Evolutionary conservation across 2,888 invertebrate genomes (phyloP), one percentile per base, ranked within the genome.

Genomic region (Silvanus unidentatus): DNA sequence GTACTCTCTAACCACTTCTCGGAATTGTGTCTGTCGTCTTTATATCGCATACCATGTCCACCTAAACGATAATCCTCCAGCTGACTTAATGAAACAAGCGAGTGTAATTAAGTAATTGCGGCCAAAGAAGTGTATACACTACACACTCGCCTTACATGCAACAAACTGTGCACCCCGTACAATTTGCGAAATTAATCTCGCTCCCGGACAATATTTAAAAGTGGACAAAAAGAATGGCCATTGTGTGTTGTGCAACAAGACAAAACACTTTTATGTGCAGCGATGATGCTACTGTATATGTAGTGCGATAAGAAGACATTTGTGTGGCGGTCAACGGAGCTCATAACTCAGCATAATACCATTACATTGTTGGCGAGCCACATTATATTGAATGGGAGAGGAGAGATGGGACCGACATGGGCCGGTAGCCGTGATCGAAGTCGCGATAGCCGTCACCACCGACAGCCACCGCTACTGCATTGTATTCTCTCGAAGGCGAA

Each of bases 271-370:
- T 22, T 22, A 22, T 22, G 22, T 22, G 22, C 8, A 5, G 22
- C 22, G 22, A 22, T 22, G 22, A 22, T 22, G 22, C 22, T 22
- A 22, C 22, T 22, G 22, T 22, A 22, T 22, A 8, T 22, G 39
- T 38, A 39, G 10, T 16, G 40, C 49, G 55, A 57, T 54, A 54
- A 57, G 55, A 50, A 53, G 53, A 47, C 53, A 43, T 45, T 37
- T 37, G n/a, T 43, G 50, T 49, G 51, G 50, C 57, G 59, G 55
- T 53, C 54, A 50, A 44, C 45, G 52, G 57, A 50, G 53, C 58
- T 54, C 62, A 64, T 65, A 65, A 65, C 58, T 65, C 63, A 63
- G 63, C 58, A 58, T 62, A 63, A 63, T 62, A 63, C 63, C 64
- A 65, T 64, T 63, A 66, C 63, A 66, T 65, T 64, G 64, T 65